Evolutionary conservation across 2,113 vertebrate species (phyloP), one percentile per base, ranked within the genome.

Genomic region (Forbesichthys agassizii): DNA sequence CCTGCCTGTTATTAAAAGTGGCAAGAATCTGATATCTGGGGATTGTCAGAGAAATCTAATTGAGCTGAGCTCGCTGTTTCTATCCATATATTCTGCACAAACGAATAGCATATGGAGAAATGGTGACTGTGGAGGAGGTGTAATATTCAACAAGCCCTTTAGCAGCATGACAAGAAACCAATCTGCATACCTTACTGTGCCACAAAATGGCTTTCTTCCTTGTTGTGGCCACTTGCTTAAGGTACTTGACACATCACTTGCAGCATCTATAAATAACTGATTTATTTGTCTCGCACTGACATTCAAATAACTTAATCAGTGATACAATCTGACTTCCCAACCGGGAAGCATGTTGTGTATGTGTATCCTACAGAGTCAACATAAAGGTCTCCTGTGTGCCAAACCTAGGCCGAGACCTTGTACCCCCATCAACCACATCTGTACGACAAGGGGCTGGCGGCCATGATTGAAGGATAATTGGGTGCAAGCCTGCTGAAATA

Each of bases 401-500:
- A 76, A 69, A 65, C 53, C 57, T 65, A 12, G 4, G 60, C 1
- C 65, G 48, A 67, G 76, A 80, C 84, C 84, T 87, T 87, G 84
- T 81, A 67, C 73, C 69, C 7, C 12, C 33, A 76, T 61, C 61
- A 86, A 83, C 78, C 86, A 78, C 73, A 80, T 88, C 80, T 85
- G 86, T 79, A 82, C 77, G 80, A 74, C 73, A 54, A 51, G 80
- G 66, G 20, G 36, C 9, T 73, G 82, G 36, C 9, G 74, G 82
- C 76, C 67, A 78, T 87, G 76, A 90, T 67, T 85, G 86, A 82
- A 81, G 72, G 81, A 89, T 88, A 91, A 91, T 86, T 86, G 88
- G 78, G 81, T 85, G 82, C 70, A 70, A 84, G 83, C 77, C 82
- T 86, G 83, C 80, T 88, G 86, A 88, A 91, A 91, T 80, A 71